phyloP scores from a whole-genome alignment of 2,113 vertebrate genomes.

The Hippocampus mohnikei region DNA sequence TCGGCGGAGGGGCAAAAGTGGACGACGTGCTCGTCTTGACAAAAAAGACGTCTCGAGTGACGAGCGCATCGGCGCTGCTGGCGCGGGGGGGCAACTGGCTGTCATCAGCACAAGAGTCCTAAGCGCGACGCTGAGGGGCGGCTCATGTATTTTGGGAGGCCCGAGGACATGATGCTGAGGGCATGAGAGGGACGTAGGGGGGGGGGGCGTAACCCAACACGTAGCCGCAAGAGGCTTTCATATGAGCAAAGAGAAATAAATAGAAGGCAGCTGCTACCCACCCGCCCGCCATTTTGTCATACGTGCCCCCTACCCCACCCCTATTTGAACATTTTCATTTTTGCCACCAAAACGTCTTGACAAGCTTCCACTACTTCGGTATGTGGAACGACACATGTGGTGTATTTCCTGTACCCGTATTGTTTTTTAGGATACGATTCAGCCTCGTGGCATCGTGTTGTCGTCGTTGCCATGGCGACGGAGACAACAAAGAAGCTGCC shows the following conservation, averaged over 20 bases:
- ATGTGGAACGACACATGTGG: neutral
- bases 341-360: neutral
- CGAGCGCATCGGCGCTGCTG: conserved; percentile 16
- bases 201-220: conserved; percentile 7
- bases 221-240: neutral
- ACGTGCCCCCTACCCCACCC: accelerated
- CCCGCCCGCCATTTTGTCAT: neutral
- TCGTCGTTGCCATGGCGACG: neutral
- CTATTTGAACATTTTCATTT: neutral
- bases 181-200: conserved; percentile 23
- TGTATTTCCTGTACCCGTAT: neutral
- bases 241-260: neutral
- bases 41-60: conserved; percentile 36
- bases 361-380: neutral
- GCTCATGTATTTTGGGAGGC: conserved; percentile 45
- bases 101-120: neutral
- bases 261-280: neutral
- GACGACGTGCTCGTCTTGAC: conserved; percentile 37
- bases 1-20: conserved; percentile 25
- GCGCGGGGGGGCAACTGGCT: conserved; percentile 31
- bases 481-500: neutral
- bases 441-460: neutral
- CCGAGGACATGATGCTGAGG: conserved; percentile 30
- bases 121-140: neutral
- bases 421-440: neutral